phyloP scores from a whole-genome alignment of 92 coral and sea anemone species.

The Pocillopora meandrina region DNA sequence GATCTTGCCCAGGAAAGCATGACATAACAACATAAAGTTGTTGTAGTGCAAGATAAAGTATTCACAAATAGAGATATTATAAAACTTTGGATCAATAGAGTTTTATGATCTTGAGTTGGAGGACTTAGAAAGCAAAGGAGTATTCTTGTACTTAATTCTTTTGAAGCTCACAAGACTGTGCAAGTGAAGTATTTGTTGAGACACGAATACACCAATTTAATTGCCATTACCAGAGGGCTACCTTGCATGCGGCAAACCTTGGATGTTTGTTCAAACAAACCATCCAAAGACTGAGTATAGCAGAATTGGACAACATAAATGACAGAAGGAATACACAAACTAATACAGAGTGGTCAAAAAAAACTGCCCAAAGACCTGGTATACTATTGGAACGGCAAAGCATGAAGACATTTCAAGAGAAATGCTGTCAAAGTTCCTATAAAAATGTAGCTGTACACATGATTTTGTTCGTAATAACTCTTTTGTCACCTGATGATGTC shows the following conservation, averaged over 20 bases:
- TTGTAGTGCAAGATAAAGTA: no score
- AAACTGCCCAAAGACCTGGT: constrained; percentile 29
- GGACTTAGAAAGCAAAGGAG: constrained; percentile 5
- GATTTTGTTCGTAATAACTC: no score
- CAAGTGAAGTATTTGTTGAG: constrained; percentile 29
- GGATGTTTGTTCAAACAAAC: constrained; percentile 37
- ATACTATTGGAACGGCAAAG: constrained; percentile 28
- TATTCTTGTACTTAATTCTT: constrained; percentile 51
- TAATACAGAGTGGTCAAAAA: constrained; percentile 36
- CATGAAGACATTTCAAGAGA: constrained; percentile 36
- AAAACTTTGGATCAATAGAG: neutral
- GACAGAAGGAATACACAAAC: constrained; percentile 36
- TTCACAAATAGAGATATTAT: neutral
- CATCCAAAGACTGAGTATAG: constrained; percentile 45
- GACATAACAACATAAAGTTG: no score
- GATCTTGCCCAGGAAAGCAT: no score
- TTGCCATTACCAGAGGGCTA: constrained; percentile 36
- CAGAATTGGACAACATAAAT: constrained; percentile 29
- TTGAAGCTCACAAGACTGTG: constrained; percentile 54
- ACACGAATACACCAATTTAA: constrained; percentile 28
- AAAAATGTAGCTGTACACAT: no score
- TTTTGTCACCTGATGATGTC: no score
- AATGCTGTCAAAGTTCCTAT: no score
- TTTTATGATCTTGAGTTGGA: constrained; percentile 1
- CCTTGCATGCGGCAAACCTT: constrained; percentile 39